Evolutionary conservation across 2,888 invertebrate species (phyloP), one percentile per base, ranked within the genome.

Genomic region (Oxycera nigricornis): DNA sequence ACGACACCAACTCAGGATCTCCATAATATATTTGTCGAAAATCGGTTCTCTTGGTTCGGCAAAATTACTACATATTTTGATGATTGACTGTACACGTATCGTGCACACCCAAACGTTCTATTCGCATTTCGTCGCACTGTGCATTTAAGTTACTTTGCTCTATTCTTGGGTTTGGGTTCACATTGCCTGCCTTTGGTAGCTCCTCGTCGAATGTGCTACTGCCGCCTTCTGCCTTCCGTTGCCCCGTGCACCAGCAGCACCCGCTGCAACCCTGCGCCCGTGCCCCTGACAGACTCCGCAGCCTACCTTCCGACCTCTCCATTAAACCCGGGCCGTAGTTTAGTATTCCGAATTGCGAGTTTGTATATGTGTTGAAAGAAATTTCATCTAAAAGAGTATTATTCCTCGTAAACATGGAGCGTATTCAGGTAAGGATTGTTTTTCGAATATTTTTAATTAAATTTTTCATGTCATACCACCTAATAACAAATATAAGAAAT

Each of bases 391-490:
- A 70, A 68, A 61, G 65, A 65, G 50, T 68, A 57, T 72, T 72
- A 72, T 73, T 62, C 62, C 26, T 62, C 61, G 62, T 61, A 62
- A 50, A 62, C 76, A 76, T 76, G 76, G 76, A 76, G 70, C 76
- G 75, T 75, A 76, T 76, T 75, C 76, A 76, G 76, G 76, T 76
- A 73, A 76, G 76, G 72, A 75, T 76, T 75, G 73, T 76, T 76
- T 75, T 76, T 73, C 57, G 50, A 73, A 72, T 70, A 76, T 73
- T 73, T 70, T 74, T 70, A 74, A 76, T 76, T 76, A 62, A 74
- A 74, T 76, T 73, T 73, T 52, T 30, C 65, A 55, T 76, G 74
- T 73, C 74, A 76, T 72, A 72, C 74, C 31, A 50, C 68, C 22
- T 24, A 55, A 72, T 55, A 72, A 31, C 41, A 59, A 59, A 11